Base-by-base conservation (phyloP, 2,888 invertebrate genomes). In the Perizoma flavofasciatum region DNA sequence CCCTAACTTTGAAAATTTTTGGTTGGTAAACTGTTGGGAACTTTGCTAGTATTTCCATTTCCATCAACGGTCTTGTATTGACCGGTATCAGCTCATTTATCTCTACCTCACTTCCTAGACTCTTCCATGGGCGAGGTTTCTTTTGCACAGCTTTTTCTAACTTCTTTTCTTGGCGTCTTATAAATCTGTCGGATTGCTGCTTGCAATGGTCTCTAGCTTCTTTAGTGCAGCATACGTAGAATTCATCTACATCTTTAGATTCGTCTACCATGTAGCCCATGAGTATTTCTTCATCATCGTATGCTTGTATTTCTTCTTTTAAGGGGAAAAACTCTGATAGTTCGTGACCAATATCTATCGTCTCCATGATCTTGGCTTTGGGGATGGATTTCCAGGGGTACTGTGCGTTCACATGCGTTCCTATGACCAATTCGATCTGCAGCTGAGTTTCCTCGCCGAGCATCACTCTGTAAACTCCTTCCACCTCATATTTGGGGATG, bases 331-430 rank as follows among this genome's bases (percentile, higher is more conserved):
- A 86, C 58, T 93, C 92, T 0, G 93, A 92, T 0, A 86, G 64
- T 63, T 93, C 93, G 10, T 93, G 93, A 46, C 94, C 90, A 0
- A 93, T 65, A 4, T 94, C 94, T 49, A 96, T 89, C 54, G 93
- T 89, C 70, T 96, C 95, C 51, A 93, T 87, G 1, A 96, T 85
- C 47, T 93, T 85, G 39, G 93, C 92, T 78, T 94, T 96, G 22
- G 85, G 86, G 0, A 96, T 85, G 61, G 88, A 90, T 63, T 94
- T 95, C 96, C 96, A 96, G 0, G 96, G 96, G 72, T 93, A 94
- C 77, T 96, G 96, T 11, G 94, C 93, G 0, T 94, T 95, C 0
- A 96, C 93, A 74, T 96, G 93, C 41, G 93, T 87, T 0, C 96
- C 96, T 45, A 96, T 93, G 2, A 94, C 92, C 68, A 95, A 90